Conservation (phyloP, 2,888 invertebrate genomes). For the Oligia strigilis region DNA sequence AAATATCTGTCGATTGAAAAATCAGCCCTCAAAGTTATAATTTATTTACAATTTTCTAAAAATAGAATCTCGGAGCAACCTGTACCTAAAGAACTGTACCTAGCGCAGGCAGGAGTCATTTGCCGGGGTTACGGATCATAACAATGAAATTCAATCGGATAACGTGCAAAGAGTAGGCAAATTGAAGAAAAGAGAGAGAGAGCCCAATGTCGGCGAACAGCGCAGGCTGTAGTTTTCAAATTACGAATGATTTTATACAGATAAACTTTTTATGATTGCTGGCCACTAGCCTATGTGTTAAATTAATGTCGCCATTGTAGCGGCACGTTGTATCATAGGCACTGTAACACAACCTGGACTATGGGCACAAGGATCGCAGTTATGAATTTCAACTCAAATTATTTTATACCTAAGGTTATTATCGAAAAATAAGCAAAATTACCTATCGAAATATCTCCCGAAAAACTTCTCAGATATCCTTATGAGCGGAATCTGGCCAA, state of each 20-base stretch:
- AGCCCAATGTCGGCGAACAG: neutral
- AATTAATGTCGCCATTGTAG: too few relatives aligned
- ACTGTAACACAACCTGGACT: neutral
- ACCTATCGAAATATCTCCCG: constrained; percentile 18
- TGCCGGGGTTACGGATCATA: neutral
- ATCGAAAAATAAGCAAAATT: constrained; percentile 15
- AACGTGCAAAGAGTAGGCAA: neutral
- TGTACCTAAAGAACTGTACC: too few relatives aligned
- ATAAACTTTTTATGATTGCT: neutral
- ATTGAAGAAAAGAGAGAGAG: neutral
- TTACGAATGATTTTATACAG: neutral
- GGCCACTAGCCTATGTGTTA: neutral
- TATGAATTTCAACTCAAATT: neutral
- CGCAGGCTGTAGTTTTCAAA: neutral
- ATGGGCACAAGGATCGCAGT: neutral
- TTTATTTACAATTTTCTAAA: too few relatives aligned
- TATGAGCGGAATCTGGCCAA: constrained; percentile 17
- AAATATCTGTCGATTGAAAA: too few relatives aligned
- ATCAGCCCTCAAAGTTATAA: too few relatives aligned
- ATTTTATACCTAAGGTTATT: neutral
- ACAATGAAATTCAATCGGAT: neutral
- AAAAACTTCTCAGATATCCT: constrained; percentile 12
- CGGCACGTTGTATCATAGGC: neutral
- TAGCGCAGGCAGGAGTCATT: too few relatives aligned
- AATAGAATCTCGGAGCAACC: too few relatives aligned